Conservation (phyloP, 2,113 vertebrate genomes). For the Gnathonemus echidnorhynchus region DNA sequence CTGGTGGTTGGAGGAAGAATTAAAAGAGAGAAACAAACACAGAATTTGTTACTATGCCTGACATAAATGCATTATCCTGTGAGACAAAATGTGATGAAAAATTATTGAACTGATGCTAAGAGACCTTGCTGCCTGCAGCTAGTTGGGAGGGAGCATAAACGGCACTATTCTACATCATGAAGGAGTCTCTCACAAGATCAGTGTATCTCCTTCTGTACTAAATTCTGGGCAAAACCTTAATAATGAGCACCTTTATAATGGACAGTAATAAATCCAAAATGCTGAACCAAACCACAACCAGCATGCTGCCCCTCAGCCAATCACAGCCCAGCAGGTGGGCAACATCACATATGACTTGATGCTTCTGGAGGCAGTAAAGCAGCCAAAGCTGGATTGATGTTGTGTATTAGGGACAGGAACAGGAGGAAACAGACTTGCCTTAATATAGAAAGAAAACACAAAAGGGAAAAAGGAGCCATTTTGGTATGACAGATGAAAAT, state of each 20-base stretch:
- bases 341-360: neutral
- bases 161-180: neutral
- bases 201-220: neutral
- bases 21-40: neutral
- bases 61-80: neutral
- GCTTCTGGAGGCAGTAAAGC: neutral
- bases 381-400: neutral
- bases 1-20: neutral
- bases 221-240: neutral
- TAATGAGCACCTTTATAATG: neutral
- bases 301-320: neutral
- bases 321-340: neutral
- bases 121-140: neutral
- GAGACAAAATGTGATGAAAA: neutral
- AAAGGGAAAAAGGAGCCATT: neutral
- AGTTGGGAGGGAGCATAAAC: neutral
- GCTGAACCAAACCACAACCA: neutral
- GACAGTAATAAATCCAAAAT: neutral
- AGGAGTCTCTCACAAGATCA: neutral
- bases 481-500: neutral
- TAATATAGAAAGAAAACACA: neutral
- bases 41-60: neutral
- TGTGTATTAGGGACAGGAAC: neutral
- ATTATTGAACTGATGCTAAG: neutral
- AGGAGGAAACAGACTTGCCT: neutral